These are phyloP conservation scores for Meliscaeva auricollis DNA, from an alignment of 2,888 invertebrate genomes.

Conservation along the genomic window DNA sequence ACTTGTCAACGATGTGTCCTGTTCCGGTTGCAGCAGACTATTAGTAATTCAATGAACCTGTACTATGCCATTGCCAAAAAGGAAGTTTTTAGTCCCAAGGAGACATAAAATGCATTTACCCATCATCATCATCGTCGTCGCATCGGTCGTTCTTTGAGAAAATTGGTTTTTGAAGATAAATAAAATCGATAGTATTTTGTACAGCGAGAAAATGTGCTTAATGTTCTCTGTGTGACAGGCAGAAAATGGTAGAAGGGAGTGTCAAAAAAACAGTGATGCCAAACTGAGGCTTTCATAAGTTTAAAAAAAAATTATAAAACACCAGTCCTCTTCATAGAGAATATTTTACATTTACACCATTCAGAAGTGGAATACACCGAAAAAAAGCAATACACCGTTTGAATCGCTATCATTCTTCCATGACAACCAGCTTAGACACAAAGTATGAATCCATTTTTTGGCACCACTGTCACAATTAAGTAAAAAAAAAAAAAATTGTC, in stretches of 20 bases:
- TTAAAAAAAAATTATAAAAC: too few species aligned
- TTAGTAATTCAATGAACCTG: slow-evolving; percentile 72
- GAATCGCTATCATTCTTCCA: too few species aligned
- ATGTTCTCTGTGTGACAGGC: slow-evolving; percentile 37
- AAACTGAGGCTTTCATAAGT: not conserved
- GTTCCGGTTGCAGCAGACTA: slow-evolving; percentile 39
- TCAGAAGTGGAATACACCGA: too few species aligned
- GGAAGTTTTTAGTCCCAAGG: slow-evolving; percentile 71
- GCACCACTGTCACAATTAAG: not conserved
- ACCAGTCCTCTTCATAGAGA: too few species aligned
- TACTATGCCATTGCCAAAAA: slow-evolving; percentile 61
- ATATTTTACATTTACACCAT: too few species aligned
- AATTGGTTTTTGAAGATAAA: slow-evolving; percentile 69
- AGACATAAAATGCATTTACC: slow-evolving; percentile 63
- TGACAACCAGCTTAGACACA: not conserved
- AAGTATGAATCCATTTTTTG: not conserved
- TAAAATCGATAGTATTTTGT: slow-evolving; percentile 67
- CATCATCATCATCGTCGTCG: not conserved
- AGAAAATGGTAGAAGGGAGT: not conserved
- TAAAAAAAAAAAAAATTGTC: not conserved
- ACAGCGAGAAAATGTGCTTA: slow-evolving; percentile 42
- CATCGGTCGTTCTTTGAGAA: slow-evolving; percentile 23
- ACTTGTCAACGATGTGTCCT: slow-evolving; percentile 41
- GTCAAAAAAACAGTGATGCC: slow-evolving; percentile 10
- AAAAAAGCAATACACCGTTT: too few species aligned